These are phyloP conservation scores for Nyctalus aviator DNA, from an alignment of 2,797 vertebrate species.

Conservation along the genomic window DNA sequence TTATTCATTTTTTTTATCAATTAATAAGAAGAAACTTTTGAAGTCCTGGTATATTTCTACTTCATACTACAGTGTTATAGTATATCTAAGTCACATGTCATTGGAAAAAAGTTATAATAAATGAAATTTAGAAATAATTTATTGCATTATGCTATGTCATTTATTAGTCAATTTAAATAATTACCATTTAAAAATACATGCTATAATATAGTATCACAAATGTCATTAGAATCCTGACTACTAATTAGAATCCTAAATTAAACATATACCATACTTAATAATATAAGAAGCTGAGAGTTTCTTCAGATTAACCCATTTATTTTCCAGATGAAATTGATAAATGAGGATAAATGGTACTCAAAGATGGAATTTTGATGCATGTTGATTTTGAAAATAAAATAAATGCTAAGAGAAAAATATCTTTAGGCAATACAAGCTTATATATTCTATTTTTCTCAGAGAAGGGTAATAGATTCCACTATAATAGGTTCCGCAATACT, in stretches of 20 bases:
- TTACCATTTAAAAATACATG: neutral
- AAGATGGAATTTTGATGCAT: neutral
- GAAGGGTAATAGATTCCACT: neutral
- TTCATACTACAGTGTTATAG: neutral
- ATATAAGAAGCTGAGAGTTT: neutral
- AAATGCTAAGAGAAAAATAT: neutral
- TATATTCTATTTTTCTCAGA: neutral
- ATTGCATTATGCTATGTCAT: neutral
- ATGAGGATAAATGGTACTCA: neutral
- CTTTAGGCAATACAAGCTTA: neutral
- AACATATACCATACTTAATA: neutral
- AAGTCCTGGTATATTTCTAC: neutral
- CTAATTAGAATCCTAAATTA: neutral
- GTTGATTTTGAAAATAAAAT: neutral
- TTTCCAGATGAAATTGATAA: neutral
- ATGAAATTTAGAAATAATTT: neutral
- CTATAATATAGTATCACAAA: neutral
- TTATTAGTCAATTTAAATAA: neutral
- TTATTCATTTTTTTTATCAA: neutral
- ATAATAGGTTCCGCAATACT: neutral
- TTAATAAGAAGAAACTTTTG: neutral
- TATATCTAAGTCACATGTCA: neutral
- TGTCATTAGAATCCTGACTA: neutral
- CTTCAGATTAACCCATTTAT: neutral
- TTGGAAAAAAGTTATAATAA: neutral